Base-by-base conservation (phyloP, 2,113 vertebrate species). In the Vulpes ferrilata region DNA sequence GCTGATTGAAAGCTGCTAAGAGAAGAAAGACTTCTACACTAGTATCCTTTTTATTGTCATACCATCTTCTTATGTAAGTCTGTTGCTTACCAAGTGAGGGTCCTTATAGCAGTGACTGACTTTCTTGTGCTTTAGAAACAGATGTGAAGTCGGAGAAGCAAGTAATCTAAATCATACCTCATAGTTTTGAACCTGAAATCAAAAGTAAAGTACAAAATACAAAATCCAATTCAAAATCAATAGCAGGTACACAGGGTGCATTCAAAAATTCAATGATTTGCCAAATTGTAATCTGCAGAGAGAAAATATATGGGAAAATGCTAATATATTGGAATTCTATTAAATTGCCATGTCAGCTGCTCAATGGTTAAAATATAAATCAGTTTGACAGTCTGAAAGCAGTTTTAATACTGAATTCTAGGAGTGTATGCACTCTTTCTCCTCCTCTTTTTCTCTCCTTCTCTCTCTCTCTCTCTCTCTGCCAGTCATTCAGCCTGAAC, bases 371-470 rank as follows among this genome's bases (percentile, higher is more conserved):
- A 97, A 95, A 94, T 92, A 60, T 93, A 92, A 97, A 93, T 95
- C 95, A 93, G 22, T 67, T 43, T 93, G 95, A 78, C 43, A 81
- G 38, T 90, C 62, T 79, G 87, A 97, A 78, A 92, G 84, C 20
- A 95, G 43, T 64, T 97, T 85, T 91, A 65, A 96, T 94, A 65
- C 92, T 96, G 84, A 94, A 82, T 96, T 97, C 90, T 38, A 85
- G 48, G 79, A 85, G 65, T 16, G 11, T n/a, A 16, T 62, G 13
- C 23, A 53, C 84, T 30, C 15, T 64, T 32, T 71, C 25, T 35
- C 35, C 51, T 1, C 27, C 17, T 53, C 27, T 19, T 38, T 57
- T 5, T 11, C 16, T 64, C 5, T 11, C 16, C n/a, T 53, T 32
- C 5, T 22, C 65, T 16, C 65, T 67, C 30, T 32, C 30, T 67